A percentile compares a stretch with the other conserved stretches of the same genome.
Conservation (phyloP, 2,888 invertebrate species). For the Ormyrus thymus region DNA sequence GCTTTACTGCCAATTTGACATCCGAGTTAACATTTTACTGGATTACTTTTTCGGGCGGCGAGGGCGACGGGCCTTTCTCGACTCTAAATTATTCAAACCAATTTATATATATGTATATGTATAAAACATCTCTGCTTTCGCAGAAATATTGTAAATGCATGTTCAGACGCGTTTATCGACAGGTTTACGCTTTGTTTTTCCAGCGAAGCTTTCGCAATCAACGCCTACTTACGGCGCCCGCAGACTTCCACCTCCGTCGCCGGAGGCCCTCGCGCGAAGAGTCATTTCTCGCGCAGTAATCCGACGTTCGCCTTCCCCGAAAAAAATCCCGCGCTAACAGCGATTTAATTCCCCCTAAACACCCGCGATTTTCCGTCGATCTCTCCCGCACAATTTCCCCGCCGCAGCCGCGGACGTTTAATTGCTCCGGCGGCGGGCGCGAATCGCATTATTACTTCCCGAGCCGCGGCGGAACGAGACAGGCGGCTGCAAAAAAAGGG, state of each 20-base stretch:
- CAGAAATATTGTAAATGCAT: too few species aligned
- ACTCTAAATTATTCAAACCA: too few species aligned
- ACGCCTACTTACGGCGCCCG: background rate
- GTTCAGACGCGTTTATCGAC: background rate
- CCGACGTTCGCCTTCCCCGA: background rate
- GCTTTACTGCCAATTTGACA: too few species aligned
- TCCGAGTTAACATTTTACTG: too few species aligned
- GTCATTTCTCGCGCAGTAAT: too few species aligned
- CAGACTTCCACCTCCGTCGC: background rate
- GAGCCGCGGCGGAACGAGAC: slow-evolving; percentile 15
- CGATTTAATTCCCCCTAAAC: slow-evolving; percentile 43
- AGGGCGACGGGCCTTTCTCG: too few species aligned
- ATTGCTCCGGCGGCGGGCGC: slow-evolving; percentile 54
- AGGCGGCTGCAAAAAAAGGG: background rate
- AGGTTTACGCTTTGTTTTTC: slow-evolving; percentile 1
- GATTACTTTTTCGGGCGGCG: too few species aligned
- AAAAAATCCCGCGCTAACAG: slow-evolving; percentile 37
- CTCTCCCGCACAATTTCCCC: slow-evolving; percentile 50
- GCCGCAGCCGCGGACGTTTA: slow-evolving; percentile 52
- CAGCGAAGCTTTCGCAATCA: background rate
- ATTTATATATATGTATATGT: too few species aligned
- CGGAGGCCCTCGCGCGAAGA: too few species aligned
- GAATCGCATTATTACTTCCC: slow-evolving; percentile 47
- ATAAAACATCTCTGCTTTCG: too few species aligned
- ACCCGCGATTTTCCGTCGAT: slow-evolving; percentile 46